phyloP scores from a whole-genome alignment of 2,888 invertebrate species.

The Drosophila vallismaia region DNA sequence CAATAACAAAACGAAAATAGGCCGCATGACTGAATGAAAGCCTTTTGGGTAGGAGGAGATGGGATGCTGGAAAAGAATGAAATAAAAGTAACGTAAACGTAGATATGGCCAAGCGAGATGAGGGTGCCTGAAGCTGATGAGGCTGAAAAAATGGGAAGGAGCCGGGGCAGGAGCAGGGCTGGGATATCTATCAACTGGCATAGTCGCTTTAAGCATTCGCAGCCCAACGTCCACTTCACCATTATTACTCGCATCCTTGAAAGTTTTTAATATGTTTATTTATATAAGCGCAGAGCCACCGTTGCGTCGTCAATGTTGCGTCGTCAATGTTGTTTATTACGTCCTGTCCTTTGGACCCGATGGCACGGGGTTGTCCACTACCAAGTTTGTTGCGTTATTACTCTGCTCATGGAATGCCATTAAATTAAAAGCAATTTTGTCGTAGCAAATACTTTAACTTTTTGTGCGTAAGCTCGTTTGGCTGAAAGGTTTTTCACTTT shows the following conservation, averaged over 20 bases:
- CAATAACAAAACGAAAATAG: constrained; percentile 57
- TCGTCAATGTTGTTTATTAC: constrained; percentile 65
- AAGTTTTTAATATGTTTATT: constrained; percentile 77
- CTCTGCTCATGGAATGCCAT: constrained; percentile 64
- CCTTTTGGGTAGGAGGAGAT: background rate
- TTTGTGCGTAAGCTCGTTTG: constrained; percentile 36
- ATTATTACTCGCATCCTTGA: constrained; percentile 72
- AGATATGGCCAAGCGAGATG: constrained; percentile 38
- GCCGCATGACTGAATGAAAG: constrained; percentile 17
- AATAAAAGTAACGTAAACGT: constrained; percentile 61
- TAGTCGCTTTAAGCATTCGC: constrained; percentile 19
- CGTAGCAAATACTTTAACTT: constrained; percentile 46
- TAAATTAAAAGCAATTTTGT: constrained; percentile 74
- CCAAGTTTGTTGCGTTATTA: constrained; percentile 52
- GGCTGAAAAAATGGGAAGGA: constrained; percentile 44
- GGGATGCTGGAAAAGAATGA: constrained; percentile 9
- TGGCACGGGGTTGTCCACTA: constrained; percentile 36
- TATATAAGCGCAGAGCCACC: constrained; percentile 40
- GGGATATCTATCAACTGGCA: constrained; percentile 41
- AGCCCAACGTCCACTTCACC: constrained; percentile 3
- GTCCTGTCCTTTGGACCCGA: constrained; percentile 7
- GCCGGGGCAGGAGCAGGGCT: background rate
- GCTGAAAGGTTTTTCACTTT: constrained; percentile 26
- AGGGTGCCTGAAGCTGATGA: constrained; percentile 49
- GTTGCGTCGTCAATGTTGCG: constrained; percentile 47